Percentiles rank a stretch among this genome's conserved stretches.
phyloP scores from a whole-genome alignment of 2,888 invertebrate genomes.

The Hemistola chrysoprasaria region DNA sequence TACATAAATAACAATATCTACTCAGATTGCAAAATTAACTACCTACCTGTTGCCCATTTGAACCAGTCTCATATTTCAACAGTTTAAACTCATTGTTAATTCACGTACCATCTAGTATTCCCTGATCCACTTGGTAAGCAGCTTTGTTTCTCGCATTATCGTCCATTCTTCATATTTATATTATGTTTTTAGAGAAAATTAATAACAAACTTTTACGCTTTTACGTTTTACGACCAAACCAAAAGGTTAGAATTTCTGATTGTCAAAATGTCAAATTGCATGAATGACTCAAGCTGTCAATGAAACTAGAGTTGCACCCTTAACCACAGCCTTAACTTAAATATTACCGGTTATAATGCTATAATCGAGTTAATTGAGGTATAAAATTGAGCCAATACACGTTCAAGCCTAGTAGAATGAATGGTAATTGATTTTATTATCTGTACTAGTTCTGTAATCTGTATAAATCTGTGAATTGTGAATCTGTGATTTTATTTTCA shows the following conservation, averaged over 20 bases:
- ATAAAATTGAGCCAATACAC: no score
- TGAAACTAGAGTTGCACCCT: slow-evolving; percentile 4
- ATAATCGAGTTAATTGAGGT: no score
- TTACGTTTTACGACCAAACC: slow-evolving; percentile 45
- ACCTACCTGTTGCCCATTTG: slow-evolving; percentile 33
- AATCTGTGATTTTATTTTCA: no score
- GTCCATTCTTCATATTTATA: slow-evolving; percentile 80
- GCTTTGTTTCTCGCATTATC: slow-evolving; percentile 71
- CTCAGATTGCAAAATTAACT: slow-evolving; percentile 30
- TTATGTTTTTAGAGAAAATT: slow-evolving; percentile 52
- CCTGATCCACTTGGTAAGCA: slow-evolving; percentile 74
- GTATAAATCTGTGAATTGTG: no score
- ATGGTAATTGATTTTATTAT: no score
- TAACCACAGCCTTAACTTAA: not conserved
- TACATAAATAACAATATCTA: slow-evolving; percentile 27
- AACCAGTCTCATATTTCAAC: slow-evolving; percentile 43
- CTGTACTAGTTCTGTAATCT: no score
- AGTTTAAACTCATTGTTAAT: slow-evolving; percentile 27
- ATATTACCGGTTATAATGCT: no score
- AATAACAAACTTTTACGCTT: slow-evolving; percentile 45
- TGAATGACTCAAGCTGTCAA: slow-evolving; percentile 18
- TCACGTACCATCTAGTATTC: slow-evolving; percentile 71
- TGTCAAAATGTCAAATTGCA: slow-evolving; percentile 20
- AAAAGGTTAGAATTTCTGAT: slow-evolving; percentile 45
- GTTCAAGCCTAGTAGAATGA: no score